Percentiles rank a stretch among this genome's conserved stretches.
Conservation (phyloP, 2,113 vertebrate genomes). For the Labeo catla region DNA sequence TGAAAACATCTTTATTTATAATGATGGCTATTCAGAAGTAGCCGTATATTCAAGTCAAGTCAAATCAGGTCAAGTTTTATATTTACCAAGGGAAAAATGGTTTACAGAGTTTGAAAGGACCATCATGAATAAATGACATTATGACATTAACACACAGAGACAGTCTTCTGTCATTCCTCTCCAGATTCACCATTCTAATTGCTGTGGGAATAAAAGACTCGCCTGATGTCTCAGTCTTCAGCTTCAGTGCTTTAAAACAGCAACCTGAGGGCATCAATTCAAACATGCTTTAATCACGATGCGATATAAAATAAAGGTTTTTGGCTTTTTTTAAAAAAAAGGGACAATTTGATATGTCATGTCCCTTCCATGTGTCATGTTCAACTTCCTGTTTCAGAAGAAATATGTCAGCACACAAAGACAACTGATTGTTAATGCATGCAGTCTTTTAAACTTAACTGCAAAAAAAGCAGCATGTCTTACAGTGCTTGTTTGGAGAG, state of each 20-base stretch:
- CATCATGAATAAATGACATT: not conserved
- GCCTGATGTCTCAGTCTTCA: not conserved
- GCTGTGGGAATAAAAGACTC: constrained; percentile 7
- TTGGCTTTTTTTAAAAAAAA: not conserved
- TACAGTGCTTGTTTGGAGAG: not conserved
- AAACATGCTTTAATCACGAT: constrained; percentile 7
- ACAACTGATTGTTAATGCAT: not conserved
- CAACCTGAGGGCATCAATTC: constrained; percentile 8
- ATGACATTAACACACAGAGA: not conserved
- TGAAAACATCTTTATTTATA: not conserved
- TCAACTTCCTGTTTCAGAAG: not conserved
- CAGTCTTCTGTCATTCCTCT: not conserved
- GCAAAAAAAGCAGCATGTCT: constrained; percentile 8
- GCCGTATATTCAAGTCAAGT: not conserved
- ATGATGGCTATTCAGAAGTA: not conserved
- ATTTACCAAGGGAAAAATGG: not conserved
- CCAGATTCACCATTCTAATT: constrained; percentile 8
- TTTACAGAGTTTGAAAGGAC: not conserved
- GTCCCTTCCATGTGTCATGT: not conserved
- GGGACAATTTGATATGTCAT: not conserved
- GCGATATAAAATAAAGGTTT: not conserved
- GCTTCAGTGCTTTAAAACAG: not conserved
- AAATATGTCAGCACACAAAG: not conserved
- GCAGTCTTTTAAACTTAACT: not conserved
- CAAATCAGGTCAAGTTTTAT: constrained; percentile 3